phyloP scores from a whole-genome alignment of 2,797 vertebrate species.

The Morelia viridis region DNA sequence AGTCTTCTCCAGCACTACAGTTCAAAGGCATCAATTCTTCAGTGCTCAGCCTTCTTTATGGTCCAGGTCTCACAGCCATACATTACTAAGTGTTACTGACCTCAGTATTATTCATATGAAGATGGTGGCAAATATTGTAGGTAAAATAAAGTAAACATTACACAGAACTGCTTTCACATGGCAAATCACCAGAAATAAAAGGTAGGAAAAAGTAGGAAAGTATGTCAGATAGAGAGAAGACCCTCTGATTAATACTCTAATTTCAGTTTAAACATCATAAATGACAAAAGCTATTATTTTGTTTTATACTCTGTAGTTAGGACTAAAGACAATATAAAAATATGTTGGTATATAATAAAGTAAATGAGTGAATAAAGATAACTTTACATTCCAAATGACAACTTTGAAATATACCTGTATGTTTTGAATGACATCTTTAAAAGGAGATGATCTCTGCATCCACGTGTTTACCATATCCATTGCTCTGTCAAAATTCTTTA shows the following conservation, averaged over 20 bases:
- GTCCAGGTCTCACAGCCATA: no score
- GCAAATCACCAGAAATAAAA: not conserved
- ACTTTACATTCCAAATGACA: not conserved
- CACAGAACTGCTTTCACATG: not conserved
- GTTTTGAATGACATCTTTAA: slow-evolving; percentile 89
- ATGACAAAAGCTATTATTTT: not conserved
- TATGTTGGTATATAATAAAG: not conserved
- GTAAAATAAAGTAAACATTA: not conserved
- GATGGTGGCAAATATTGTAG: not conserved
- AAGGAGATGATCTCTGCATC: slow-evolving; percentile 87
- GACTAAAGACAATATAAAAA: not conserved
- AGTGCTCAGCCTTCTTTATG: no score
- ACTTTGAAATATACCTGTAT: slow-evolving; percentile 81
- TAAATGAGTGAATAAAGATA: not conserved
- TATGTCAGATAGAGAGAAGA: not conserved
- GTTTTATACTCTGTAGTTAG: not conserved
- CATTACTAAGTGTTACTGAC: not conserved
- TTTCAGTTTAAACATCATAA: not conserved
- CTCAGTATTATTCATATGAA: not conserved
- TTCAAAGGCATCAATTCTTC: no score
- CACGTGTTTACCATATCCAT: slow-evolving; percentile 93
- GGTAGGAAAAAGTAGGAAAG: not conserved
- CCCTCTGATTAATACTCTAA: not conserved
- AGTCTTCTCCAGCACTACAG: no score
- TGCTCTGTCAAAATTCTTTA: slow-evolving; percentile 96